These are phyloP conservation scores for Cheilosia vulpina DNA, from an alignment of 2,888 invertebrate genomes.

Conservation along the genomic window DNA sequence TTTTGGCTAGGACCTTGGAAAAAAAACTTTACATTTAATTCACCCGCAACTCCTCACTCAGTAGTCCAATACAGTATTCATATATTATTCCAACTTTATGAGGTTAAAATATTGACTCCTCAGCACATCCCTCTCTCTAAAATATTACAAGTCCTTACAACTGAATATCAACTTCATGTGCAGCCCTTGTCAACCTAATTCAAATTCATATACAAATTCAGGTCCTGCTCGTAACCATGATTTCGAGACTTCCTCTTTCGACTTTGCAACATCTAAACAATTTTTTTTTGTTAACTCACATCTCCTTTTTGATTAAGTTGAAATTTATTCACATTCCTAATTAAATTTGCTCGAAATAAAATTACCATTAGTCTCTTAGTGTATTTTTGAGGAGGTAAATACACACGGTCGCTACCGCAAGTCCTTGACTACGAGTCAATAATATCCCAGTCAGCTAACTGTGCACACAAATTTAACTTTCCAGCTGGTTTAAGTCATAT, in stretches of 20 bases:
- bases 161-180: not conserved
- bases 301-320: constrained; percentile 50
- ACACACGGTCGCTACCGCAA: constrained; percentile 12
- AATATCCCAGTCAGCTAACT: constrained; percentile 38
- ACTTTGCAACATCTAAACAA: constrained; percentile 8
- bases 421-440: not conserved
- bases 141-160: not conserved
- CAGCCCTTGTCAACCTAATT: constrained; percentile 14
- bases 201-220: constrained; percentile 8
- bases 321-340: constrained; percentile 70
- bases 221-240: not conserved
- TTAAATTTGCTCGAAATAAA: constrained; percentile 67
- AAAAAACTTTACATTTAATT: too few species aligned
- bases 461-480: constrained; percentile 52
- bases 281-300: constrained; percentile 10
- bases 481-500: constrained; percentile 53
- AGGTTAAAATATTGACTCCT: too few species aligned
- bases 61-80: too few species aligned
- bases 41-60: too few species aligned
- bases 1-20: too few species aligned
- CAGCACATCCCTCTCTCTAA: too few species aligned
- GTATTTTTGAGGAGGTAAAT: constrained; percentile 35
- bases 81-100: too few species aligned
- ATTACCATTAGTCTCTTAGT: constrained; percentile 58
- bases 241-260: not conserved